phyloP scores from a whole-genome alignment of 2,797 vertebrate genomes.

The Sciurus vulgaris region DNA sequence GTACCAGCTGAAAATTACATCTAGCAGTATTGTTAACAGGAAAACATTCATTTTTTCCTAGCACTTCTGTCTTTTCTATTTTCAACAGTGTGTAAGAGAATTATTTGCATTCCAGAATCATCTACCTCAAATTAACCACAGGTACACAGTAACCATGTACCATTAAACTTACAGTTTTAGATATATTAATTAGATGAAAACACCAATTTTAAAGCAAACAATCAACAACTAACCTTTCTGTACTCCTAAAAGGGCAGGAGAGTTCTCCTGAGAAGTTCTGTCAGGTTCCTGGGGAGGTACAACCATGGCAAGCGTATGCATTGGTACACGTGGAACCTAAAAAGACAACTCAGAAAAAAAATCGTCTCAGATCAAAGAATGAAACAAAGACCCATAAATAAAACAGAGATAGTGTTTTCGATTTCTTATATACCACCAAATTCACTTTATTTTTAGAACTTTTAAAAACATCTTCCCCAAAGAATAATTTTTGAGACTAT shows the following conservation, averaged over 20 bases:
- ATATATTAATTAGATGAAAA: conserved; percentile 58
- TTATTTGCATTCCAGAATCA: conserved; percentile 66
- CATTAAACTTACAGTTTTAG: conserved; percentile 24
- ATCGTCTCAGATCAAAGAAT: conserved; percentile 76
- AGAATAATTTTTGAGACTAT: conserved; percentile 58
- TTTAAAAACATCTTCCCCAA: conserved; percentile 18
- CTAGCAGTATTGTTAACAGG: not conserved
- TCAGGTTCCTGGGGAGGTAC: conserved; percentile 99
- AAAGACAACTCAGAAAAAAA: conserved; percentile 83
- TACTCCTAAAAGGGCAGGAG: conserved; percentile 92
- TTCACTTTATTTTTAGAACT: conserved; percentile 53
- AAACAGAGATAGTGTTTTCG: conserved; percentile 35
- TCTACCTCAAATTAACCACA: conserved; percentile 51
- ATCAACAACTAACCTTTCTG: conserved; percentile 94
- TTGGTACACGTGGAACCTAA: conserved; percentile 98
- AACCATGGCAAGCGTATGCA: conserved; percentile 98
- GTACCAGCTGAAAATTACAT: conserved; percentile 33
- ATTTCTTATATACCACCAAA: conserved; percentile 30
- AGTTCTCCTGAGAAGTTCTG: conserved; percentile 94
- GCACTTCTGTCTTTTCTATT: conserved; percentile 43
- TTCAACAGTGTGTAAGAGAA: conserved; percentile 27
- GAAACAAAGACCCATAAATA: conserved; percentile 40
- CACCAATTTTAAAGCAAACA: conserved; percentile 67
- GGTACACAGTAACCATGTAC: not conserved
- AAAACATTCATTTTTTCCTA: conserved; percentile 60